Evolutionary conservation across 1,140 invertebrate species (phyloP), one percentile per base, ranked within the genome.

Genomic region (Trichogramma pretiosum): DNA sequence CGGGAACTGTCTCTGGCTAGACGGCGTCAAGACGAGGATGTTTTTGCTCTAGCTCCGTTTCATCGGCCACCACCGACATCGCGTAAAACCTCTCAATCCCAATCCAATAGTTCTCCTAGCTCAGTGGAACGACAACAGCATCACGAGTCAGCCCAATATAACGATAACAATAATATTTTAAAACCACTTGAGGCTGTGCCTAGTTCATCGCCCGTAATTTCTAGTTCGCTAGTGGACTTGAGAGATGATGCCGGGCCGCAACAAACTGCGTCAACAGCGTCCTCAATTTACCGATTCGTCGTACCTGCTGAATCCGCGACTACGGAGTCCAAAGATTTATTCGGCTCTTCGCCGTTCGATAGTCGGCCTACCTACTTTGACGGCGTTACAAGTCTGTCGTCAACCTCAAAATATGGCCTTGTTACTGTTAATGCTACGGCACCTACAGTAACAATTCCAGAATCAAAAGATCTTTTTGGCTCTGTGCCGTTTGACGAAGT

Each of bases 11-110:
- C 44, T 5, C 68, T 65, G 50, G 68, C 66, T 4, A 45, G 52
- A 7, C 67, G 54, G 62, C 70, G 59, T 57, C 46, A 67, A 0
- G 65, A 74, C 13, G 64, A 76, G 11, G 84, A 87, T 62, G 81
- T 87, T 0, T 88, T 88, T 65, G 81, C 83, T 0, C 64, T 82
- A 59, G 84, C 85, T 3, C 85, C 85, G 2, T 88, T 88, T 54
- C 77, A 76, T 13, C 74, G 74, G 47, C 70, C 76, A 0, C 8
- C 66, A 67, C 2, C 67, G 62, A n/a, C n/a, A n/a, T 67, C 65
- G 8, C 58, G 65, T 8, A 68, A 68, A 37, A 64, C 24, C 24
- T 5, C 24, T 11, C 5, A 5, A 37, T 50, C 11, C 49, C 39
- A 1, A 23, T 37, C 10, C 47, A 3, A 5, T 9, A 2, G 7